Percentiles rank a stretch among this genome's conserved stretches.
phyloP scores from a whole-genome alignment of 2,888 invertebrate species.

The Synanthedon myopaeformis region DNA sequence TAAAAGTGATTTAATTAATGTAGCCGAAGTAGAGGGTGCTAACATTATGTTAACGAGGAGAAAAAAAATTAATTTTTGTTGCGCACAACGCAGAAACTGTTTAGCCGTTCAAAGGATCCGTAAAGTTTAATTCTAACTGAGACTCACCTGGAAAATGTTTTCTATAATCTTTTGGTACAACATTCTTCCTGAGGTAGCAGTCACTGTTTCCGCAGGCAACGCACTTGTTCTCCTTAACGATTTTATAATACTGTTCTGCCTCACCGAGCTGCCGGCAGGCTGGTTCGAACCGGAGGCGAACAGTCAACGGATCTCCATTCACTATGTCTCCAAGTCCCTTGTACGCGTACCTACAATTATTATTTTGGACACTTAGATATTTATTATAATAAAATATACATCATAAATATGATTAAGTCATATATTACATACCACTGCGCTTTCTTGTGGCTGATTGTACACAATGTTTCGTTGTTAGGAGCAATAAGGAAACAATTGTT shows the following conservation, averaged over 20 bases:
- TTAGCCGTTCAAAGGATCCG: no score
- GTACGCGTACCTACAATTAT: constrained; percentile 54
- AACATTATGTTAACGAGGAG: no score
- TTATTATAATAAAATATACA: no score
- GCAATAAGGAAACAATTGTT: constrained; percentile 83
- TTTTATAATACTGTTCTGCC: constrained; percentile 79
- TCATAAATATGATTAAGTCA: constrained; percentile 1
- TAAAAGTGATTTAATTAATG: no score
- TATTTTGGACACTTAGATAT: no score
- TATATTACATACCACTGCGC: constrained; percentile 74
- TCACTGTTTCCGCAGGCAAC: constrained; percentile 81
- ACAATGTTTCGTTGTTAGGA: constrained; percentile 81
- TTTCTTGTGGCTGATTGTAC: constrained; percentile 81
- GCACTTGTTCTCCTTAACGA: constrained; percentile 79
- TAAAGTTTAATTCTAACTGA: not conserved
- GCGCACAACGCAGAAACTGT: no score
- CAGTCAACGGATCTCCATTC: constrained; percentile 69
- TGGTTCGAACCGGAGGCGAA: constrained; percentile 82
- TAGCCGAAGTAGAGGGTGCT: no score
- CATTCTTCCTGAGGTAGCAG: constrained; percentile 79
- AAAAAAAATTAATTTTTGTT: no score
- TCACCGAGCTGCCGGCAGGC: constrained; percentile 78
- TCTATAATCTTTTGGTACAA: constrained; percentile 86
- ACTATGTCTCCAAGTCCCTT: constrained; percentile 58
- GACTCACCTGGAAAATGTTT: constrained; percentile 78